Conservation (phyloP, 2,113 vertebrate genomes). For the Probosciger aterrimus region DNA sequence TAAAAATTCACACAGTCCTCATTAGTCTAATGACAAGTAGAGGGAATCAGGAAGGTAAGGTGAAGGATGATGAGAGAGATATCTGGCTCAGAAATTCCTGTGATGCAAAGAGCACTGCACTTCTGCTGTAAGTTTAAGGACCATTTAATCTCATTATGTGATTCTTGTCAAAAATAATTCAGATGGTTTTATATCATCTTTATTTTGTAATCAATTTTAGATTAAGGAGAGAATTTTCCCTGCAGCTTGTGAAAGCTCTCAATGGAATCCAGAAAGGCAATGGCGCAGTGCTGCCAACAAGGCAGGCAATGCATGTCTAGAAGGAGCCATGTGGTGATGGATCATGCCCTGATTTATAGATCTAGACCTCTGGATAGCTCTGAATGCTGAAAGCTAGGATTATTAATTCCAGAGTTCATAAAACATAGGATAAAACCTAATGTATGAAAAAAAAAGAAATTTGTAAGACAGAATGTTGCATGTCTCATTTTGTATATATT, state of each 20-base stretch:
- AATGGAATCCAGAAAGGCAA: background rate
- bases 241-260: background rate
- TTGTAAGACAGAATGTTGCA: background rate
- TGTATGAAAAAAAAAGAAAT: background rate
- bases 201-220: slow-evolving; percentile 5
- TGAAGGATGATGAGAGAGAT: background rate
- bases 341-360: background rate
- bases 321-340: background rate
- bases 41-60: background rate
- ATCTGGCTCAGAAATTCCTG: background rate
- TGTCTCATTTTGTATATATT: background rate
- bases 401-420: background rate
- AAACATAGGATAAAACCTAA: background rate
- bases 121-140: background rate
- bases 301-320: background rate
- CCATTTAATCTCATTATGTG: background rate
- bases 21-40: background rate
- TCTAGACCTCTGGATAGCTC: background rate
- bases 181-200: background rate
- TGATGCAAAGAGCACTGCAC: background rate
- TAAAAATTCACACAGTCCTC: background rate
- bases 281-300: background rate
- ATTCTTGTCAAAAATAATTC: slow-evolving; percentile 3
- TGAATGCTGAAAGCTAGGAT: background rate
- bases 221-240: background rate